These are phyloP conservation scores for Agrenia bidenticulata DNA, from an alignment of 2,888 invertebrate species.

Conservation along the genomic window DNA sequence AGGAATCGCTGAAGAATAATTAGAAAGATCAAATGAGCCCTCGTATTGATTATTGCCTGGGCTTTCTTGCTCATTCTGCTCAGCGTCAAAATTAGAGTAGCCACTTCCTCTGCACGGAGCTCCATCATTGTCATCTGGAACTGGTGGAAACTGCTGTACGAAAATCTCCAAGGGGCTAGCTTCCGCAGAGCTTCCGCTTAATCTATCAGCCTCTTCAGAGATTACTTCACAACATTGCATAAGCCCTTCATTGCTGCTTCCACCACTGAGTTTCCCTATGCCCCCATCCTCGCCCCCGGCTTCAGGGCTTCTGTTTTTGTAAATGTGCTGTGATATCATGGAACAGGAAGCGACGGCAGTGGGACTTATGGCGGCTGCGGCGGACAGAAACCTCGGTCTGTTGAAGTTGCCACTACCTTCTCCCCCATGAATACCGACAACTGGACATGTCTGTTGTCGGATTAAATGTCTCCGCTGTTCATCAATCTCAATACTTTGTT, in stretches of 20 bases:
- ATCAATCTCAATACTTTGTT: slow-evolving; percentile 50
- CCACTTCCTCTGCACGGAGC: slow-evolving; percentile 50
- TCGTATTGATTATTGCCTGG: slow-evolving; percentile 9
- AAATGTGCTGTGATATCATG: slow-evolving; percentile 50
- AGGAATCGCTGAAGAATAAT: background rate
- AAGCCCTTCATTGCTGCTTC: slow-evolving; percentile 50
- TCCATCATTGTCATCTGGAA: slow-evolving; percentile 52
- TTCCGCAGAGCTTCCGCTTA: slow-evolving; percentile 50
- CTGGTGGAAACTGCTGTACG: slow-evolving; percentile 52
- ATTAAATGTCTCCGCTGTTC: slow-evolving; percentile 52
- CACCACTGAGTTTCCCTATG: slow-evolving; percentile 48
- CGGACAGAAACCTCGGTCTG: slow-evolving; percentile 51
- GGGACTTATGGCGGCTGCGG: slow-evolving; percentile 52
- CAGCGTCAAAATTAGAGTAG: slow-evolving; percentile 37
- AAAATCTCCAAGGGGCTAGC: slow-evolving; percentile 52
- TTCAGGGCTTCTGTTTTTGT: slow-evolving; percentile 51
- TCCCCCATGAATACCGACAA: slow-evolving; percentile 45
- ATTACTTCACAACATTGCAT: slow-evolving; percentile 51
- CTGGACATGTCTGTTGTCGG: slow-evolving; percentile 52
- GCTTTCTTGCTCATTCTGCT: slow-evolving; percentile 23
- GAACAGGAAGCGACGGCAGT: slow-evolving; percentile 50
- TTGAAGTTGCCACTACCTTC: slow-evolving; percentile 50
- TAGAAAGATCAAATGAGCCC: slow-evolving; percentile 7
- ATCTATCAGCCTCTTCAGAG: slow-evolving; percentile 49
- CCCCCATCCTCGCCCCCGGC: slow-evolving; percentile 34